Base-by-base conservation (phyloP, 2,888 invertebrate species). In the Parthenolecanium corni region DNA sequence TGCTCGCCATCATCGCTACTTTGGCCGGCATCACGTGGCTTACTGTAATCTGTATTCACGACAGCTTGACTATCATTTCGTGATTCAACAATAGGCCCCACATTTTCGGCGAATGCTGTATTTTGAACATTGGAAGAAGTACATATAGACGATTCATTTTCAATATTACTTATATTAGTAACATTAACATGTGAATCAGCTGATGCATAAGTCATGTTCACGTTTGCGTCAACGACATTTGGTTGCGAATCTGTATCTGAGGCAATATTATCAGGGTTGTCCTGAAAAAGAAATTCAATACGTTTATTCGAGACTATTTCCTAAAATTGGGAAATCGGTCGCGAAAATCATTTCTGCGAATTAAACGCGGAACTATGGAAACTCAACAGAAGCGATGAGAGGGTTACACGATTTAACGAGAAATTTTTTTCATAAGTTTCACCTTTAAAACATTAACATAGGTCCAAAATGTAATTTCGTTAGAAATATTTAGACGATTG, bases 281-380 rank as follows among this genome's bases (percentile, higher is more conserved):
- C 49, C 49, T 49, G 49, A 21, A 49, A 49, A 49, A 49, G 49
- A 49, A 49, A 49, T 49, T 49, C 49, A 49, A 49, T 49, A 49
- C 49, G 49, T 49, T 49, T 49, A 49, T 49, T 49, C 49, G 21
- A 49, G 49, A 49, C 49, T 49, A 49, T 9, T 14, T 23, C 21
- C 23, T 31, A 31, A 31, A 31, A 31, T 31, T n/a, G n/a, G 9
- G 31, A 31, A 31, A 31, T 31, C 31, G 4, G 5, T 31, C 31
- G 31, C 31, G 31, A 31, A 31, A 31, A 31, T n/a, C n/a, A 9
- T 31, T 31, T 31, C 9, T 9, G 9, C 31, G 9, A 31, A 31
- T 6, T 31, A 31, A 31, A 31, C 31, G 31, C 5, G 31, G n/a
- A n/a, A n/a, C n/a, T n/a, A n/a, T n/a, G n/a, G n/a, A n/a, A n/a